These are phyloP conservation scores for Polydrusus cervinus DNA, from an alignment of 2,888 invertebrate genomes.

Conservation along the genomic window DNA sequence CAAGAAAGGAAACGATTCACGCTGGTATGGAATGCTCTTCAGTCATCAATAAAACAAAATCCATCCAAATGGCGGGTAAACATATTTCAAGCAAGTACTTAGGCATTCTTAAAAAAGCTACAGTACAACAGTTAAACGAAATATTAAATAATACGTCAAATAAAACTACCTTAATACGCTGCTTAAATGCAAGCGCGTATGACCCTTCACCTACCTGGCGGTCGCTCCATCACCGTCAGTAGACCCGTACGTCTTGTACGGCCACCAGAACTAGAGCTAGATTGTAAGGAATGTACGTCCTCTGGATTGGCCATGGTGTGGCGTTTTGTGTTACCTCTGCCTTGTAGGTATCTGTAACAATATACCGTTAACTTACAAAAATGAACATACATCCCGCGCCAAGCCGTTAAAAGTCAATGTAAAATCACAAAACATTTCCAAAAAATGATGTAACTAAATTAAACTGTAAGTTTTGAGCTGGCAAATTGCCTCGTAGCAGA, in stretches of 20 bases:
- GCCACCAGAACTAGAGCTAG: constrained; percentile 65
- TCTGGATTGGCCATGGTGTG: constrained; percentile 87
- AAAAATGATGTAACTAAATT: too few species aligned
- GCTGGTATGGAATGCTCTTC: too few species aligned
- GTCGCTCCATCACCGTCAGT: constrained; percentile 89
- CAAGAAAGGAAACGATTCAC: too few species aligned
- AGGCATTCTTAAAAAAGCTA: neutral
- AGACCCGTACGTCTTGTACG: constrained; percentile 86
- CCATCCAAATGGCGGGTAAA: neutral
- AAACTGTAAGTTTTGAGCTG: too few species aligned
- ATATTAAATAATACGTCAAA: neutral
- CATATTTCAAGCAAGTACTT: constrained; percentile 1
- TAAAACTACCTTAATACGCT: neutral
- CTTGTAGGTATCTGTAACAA: constrained; percentile 81
- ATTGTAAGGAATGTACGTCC: constrained; percentile 74
- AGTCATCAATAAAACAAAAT: too few species aligned
- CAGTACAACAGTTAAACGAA: constrained; percentile 5
- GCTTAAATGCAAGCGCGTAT: neutral
- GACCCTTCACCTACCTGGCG: constrained; percentile 80
- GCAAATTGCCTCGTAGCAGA: too few species aligned
- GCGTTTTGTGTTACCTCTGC: constrained; percentile 82
- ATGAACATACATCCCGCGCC: too few species aligned
- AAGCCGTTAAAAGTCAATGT: too few species aligned
- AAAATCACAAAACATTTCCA: too few species aligned
- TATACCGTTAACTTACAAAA: neutral